Evolutionary conservation across 1,140 invertebrate species (phyloP).

Genomic region (Rhysida immarginata): DNA sequence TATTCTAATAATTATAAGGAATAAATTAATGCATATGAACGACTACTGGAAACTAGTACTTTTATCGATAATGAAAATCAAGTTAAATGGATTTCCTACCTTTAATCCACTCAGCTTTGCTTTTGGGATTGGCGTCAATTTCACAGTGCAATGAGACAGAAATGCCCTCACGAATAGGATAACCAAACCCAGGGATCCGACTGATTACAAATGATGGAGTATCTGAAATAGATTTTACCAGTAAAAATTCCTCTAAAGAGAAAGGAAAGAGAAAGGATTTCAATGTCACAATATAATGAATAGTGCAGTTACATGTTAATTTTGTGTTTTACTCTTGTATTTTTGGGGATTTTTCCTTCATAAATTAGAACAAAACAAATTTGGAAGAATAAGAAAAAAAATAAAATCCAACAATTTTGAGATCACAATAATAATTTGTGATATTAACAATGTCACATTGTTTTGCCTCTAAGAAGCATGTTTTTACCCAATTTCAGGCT

Average conservation of each 20-base stretch:
- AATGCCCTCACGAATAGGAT: slow-evolving; percentile 64
- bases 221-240: slow-evolving; percentile 49
- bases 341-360: background rate
- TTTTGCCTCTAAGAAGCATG: too few species aligned
- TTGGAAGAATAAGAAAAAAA: background rate
- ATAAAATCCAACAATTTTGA: too few species aligned
- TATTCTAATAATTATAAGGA: too few species aligned
- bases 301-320: background rate
- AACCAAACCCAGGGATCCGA: slow-evolving; percentile 71
- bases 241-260: slow-evolving; percentile 16
- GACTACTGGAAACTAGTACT: too few species aligned
- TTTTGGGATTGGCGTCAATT: slow-evolving; percentile 75
- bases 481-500: too few species aligned
- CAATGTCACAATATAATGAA: background rate
- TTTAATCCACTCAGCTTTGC: slow-evolving; percentile 69
- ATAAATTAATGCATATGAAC: too few species aligned
- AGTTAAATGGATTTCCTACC: slow-evolving; percentile 31
- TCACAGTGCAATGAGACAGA: slow-evolving; percentile 73
- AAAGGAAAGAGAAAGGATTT: slow-evolving; percentile 1
- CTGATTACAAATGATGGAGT: slow-evolving; percentile 78
- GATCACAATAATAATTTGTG: too few species aligned
- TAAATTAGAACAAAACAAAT: background rate
- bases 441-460: too few species aligned
- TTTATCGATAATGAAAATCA: too few species aligned
- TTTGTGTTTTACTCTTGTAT: background rate